Evolutionary conservation across 2,888 invertebrate species (phyloP), one percentile per base, ranked within the genome.

Genomic region (Pasiphila rectangulata): DNA sequence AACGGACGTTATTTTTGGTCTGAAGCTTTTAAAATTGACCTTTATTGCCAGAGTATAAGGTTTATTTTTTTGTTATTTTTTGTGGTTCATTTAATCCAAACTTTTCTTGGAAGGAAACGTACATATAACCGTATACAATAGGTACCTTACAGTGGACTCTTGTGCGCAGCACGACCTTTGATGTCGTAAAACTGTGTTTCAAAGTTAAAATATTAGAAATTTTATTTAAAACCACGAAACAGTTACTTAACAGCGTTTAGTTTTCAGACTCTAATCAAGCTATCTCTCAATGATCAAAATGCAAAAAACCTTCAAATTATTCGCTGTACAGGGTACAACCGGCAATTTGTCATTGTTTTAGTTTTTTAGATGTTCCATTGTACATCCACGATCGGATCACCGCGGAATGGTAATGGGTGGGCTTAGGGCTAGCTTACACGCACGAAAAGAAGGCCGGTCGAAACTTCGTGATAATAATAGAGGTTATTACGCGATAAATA

Each of bases 271-370:
- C 32, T 16, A 32, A 32, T 17, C 32, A 32, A 16, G 9, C 30
- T 9, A 27, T 39, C 7, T 9, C n/a, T 35, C 10, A 13, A 29
- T 17, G 36, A 29, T 19, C 17, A 30, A 24, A 37, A 30, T 9
- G 12, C 19, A 23, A 40, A 40, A 36, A 39, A 16, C 1, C 1
- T 19, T 25, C 16, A 38, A 39, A 25, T 42, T 42, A 38, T 38
- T 40, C 54, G 50, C 40, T 46, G 59, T 25, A 51, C 61, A 66
- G 69, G 70, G 65, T 67, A 54, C 54, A 39, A 40, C 54, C 50
- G 41, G 58, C 64, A 68, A 68, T 69, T 62, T 71, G 65, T 68
- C 72, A 67, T 72, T 72, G 73, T 72, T 69, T 72, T 62, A 66
- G 63, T 68, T 72, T 72, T 65, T 72, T 69, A 54, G 60, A 46